Evolutionary conservation across 2,797 vertebrate genomes (phyloP).

Genomic region (Anisognathus igniventris): DNA sequence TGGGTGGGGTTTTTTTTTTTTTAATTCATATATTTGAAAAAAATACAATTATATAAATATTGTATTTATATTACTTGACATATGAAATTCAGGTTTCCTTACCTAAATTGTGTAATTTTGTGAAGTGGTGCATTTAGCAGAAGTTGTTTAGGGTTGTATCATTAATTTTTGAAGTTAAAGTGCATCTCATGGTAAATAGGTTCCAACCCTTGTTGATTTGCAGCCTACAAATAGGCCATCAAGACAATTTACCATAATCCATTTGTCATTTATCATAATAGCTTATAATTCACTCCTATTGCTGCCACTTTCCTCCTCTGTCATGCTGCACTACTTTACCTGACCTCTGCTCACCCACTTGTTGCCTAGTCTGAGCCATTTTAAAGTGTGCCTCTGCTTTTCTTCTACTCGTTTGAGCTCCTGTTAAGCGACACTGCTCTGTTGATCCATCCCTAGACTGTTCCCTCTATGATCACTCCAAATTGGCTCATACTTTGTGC

Average conservation of each 20-base stretch:
- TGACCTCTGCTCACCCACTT: slow-evolving; percentile 13
- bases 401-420: not conserved
- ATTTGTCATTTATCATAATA: slow-evolving; percentile 36
- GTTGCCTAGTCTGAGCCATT: not conserved
- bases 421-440: not conserved
- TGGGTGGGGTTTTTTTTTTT: fast-evolving
- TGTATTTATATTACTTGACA: slow-evolving; percentile 51
- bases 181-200: not conserved
- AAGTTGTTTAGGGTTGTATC: slow-evolving; percentile 47
- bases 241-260: slow-evolving; percentile 23
- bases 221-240: slow-evolving; percentile 32
- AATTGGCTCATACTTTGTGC: not conserved
- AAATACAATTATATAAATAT: slow-evolving; percentile 47
- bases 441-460: slow-evolving; percentile 3
- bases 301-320: not conserved
- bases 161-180: slow-evolving; percentile 51
- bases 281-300: slow-evolving; percentile 33
- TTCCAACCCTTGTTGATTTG: slow-evolving; percentile 14
- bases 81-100: slow-evolving; percentile 25
- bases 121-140: slow-evolving; percentile 61
- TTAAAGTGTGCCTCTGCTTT: slow-evolving; percentile 34
- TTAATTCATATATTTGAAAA: not conserved
- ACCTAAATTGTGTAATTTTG: slow-evolving; percentile 50
- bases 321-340: not conserved
- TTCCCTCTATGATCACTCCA: not conserved